Conservation (phyloP, 2,888 invertebrate species). For the Pterobdella sp. region DNA sequence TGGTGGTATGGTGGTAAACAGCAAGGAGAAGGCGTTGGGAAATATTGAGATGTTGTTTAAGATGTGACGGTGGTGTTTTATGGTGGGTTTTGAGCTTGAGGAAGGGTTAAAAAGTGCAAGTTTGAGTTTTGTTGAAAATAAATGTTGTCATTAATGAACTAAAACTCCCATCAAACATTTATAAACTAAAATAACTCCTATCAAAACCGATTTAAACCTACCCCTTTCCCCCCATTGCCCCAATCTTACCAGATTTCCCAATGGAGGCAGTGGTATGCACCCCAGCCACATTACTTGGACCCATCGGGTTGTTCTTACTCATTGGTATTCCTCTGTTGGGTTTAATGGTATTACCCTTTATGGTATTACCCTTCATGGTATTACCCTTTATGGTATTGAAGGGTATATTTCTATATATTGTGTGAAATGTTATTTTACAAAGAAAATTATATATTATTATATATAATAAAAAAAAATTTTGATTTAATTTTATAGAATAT, state of each 20-base stretch:
- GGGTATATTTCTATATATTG: no score
- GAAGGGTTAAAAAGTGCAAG: background rate
- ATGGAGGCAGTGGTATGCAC: slow-evolving; percentile 7
- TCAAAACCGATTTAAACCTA: no score
- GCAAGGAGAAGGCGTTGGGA: background rate
- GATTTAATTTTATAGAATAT: no score
- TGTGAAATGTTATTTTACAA: no score
- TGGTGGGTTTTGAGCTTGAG: background rate
- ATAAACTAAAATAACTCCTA: no score
- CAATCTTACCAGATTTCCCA: background rate
- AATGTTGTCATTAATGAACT: background rate
- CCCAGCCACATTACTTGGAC: background rate
- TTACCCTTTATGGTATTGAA: no score
- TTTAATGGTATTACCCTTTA: no score
- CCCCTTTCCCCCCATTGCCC: background rate
- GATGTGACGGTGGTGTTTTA: background rate
- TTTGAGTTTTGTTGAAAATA: background rate
- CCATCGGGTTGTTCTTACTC: background rate
- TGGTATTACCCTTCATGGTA: no score
- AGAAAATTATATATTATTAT: no score
- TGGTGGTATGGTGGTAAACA: background rate
- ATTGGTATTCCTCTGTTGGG: background rate
- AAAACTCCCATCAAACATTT: no score
- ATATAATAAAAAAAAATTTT: no score
- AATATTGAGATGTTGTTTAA: background rate